phyloP scores from a whole-genome alignment of 2,888 invertebrate genomes.

The Cryptops parisi region DNA sequence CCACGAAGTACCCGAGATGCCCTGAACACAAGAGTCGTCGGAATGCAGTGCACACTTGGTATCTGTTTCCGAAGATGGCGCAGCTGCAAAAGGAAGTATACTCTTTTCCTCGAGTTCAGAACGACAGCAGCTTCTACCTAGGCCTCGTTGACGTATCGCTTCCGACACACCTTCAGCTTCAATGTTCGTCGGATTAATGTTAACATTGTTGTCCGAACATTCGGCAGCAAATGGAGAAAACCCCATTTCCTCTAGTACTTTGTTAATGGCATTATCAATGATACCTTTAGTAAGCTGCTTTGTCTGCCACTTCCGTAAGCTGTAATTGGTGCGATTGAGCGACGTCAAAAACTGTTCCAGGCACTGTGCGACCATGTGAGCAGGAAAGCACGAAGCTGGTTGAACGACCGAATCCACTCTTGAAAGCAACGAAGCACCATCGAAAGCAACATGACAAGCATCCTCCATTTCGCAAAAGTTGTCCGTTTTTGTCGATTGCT shows the following conservation, averaged over 20 bases:
- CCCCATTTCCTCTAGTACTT: constrained; percentile 23
- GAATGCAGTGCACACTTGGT: neutral
- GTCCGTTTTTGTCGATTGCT: neutral
- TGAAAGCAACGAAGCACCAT: neutral
- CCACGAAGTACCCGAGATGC: no score
- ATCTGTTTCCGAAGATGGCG: neutral
- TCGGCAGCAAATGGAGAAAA: constrained; percentile 20
- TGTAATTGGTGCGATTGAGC: constrained; percentile 1
- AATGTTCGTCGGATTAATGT: constrained; percentile 9
- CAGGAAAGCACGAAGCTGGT: neutral
- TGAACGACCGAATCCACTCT: neutral
- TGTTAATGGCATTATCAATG: constrained; percentile 24
- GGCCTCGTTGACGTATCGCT: constrained; percentile 18
- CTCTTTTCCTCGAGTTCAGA: neutral
- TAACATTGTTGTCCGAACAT: neutral
- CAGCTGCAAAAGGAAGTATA: neutral
- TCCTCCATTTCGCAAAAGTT: neutral
- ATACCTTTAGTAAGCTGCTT: constrained; percentile 23
- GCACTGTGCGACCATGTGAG: neutral
- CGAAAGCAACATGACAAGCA: neutral
- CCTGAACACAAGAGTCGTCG: neutral
- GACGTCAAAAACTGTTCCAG: constrained; percentile 1
- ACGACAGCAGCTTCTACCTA: constrained; percentile 10
- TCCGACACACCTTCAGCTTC: constrained; percentile 18
- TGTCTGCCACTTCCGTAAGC: constrained; percentile 20